phyloP scores from a whole-genome alignment of 2,797 vertebrate species.

The Coccyzus lansbergi region DNA sequence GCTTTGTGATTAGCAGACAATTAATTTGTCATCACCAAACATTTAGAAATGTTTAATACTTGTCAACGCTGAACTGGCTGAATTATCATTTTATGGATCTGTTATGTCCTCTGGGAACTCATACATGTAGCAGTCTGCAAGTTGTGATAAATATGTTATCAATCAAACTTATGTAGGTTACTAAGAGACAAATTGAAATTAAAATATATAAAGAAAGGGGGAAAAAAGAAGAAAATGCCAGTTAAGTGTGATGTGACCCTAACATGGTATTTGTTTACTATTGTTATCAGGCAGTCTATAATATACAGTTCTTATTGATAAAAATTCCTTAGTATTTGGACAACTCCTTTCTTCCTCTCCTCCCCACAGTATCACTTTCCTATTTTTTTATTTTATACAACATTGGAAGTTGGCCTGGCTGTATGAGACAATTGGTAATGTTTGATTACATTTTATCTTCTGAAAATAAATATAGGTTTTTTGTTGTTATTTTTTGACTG shows the following conservation, averaged over 20 bases:
- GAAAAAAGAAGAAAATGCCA: neutral
- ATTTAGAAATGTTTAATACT: neutral
- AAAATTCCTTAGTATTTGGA: neutral
- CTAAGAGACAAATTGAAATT: neutral
- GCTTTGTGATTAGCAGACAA: neutral
- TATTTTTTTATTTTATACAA: neutral
- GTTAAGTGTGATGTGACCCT: neutral
- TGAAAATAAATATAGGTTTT: neutral
- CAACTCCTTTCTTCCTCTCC: accelerated
- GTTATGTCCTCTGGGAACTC: neutral
- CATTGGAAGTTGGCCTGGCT: neutral
- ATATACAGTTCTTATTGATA: neutral
- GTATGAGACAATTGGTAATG: neutral
- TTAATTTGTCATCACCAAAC: neutral
- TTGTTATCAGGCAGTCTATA: neutral
- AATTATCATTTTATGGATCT: neutral
- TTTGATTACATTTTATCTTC: neutral
- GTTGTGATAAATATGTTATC: neutral
- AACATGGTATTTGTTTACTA: neutral
- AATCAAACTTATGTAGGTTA: neutral
- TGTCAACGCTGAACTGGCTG: neutral
- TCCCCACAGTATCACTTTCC: neutral
- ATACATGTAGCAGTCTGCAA: neutral
- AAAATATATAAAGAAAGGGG: neutral
- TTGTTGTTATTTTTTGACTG: neutral